Evolutionary conservation across 2,113 vertebrate genomes (phyloP).

Genomic region (Corythaeola cristata): DNA sequence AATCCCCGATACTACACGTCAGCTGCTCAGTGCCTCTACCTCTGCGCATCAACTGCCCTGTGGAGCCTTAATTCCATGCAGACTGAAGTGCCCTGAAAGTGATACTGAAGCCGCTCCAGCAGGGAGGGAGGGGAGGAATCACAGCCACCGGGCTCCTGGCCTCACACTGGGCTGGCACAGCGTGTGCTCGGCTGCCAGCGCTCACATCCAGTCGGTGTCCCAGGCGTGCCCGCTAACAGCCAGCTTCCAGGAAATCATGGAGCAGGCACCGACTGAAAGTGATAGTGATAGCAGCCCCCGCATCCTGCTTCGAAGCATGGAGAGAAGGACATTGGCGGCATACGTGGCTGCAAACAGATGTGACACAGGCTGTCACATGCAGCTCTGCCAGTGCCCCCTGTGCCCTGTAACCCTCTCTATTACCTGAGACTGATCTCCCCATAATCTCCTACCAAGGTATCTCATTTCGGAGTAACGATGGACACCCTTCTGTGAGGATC

Average conservation of each 20-base stretch:
- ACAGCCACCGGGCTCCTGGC: neutral
- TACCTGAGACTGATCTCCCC: neutral
- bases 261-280: neutral
- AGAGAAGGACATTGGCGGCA: neutral
- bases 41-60: neutral
- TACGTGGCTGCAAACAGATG: neutral
- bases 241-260: neutral
- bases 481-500: neutral
- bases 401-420: neutral
- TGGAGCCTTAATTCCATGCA: neutral
- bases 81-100: neutral
- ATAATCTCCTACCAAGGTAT: neutral
- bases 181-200: accelerated
- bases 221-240: neutral
- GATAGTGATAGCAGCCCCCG: accelerated
- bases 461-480: neutral
- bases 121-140: neutral
- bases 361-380: neutral
- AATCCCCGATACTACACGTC: accelerated
- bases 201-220: accelerated
- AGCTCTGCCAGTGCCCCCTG: neutral
- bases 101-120: neutral
- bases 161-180: neutral
- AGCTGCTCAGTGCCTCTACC: neutral
- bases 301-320: neutral